phyloP scores from a whole-genome alignment of 2,797 vertebrate species.

The Acipenser transmontanus region DNA sequence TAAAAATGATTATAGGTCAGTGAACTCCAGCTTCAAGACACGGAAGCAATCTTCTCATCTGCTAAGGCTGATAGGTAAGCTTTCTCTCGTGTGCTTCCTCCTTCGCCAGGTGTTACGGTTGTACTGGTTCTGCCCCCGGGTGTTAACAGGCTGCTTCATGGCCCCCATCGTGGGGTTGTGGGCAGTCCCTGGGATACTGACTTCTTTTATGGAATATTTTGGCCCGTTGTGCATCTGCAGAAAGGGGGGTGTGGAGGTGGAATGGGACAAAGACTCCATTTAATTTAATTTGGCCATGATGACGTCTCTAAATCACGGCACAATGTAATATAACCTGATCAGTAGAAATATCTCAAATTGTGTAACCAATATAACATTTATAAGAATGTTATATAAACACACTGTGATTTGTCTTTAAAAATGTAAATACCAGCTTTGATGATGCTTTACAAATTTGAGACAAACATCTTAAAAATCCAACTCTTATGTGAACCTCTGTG shows the following conservation, averaged over 20 bases:
- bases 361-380: no score
- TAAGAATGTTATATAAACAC: no score
- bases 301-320: no score
- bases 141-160: constrained; percentile 59
- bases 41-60: constrained; percentile 58
- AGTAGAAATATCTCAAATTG: no score
- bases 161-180: constrained; percentile 49
- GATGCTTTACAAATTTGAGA: no score
- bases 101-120: constrained; percentile 77
- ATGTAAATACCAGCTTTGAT: no score
- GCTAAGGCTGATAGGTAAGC: constrained; percentile 75
- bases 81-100: constrained; percentile 78
- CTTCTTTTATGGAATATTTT: constrained; percentile 83
- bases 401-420: no score
- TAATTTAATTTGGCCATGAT: neutral
- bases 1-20: constrained; percentile 17
- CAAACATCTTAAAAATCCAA: no score
- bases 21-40: constrained; percentile 27
- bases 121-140: constrained; percentile 78
- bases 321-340: no score
- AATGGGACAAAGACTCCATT: constrained; percentile 4
- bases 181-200: constrained; percentile 68
- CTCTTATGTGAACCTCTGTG: no score
- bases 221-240: constrained; percentile 68
- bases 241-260: constrained; percentile 7